Evolutionary conservation across 2,888 invertebrate species (phyloP), one percentile per base, ranked within the genome.

Genomic region (Rhamphomyia laevipes): DNA sequence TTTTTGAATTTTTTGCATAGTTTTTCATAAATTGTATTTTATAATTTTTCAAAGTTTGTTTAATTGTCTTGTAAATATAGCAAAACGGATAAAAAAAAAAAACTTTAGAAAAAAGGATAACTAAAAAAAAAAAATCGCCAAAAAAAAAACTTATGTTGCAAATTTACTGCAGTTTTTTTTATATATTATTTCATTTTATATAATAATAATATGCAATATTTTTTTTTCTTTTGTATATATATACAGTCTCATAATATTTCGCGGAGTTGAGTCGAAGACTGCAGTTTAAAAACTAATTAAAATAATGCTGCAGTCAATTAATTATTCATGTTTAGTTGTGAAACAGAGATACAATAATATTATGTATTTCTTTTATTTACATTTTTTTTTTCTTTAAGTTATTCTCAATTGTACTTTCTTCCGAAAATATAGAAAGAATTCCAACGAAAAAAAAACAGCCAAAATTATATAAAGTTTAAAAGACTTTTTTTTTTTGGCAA

Each of bases 291-390:
- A 51, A 51, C 51, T 51, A 51, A 51, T 69, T 70, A 70, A 69
- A 69, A 69, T 69, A 68, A 66, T 70, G 68, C 68, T 70, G 70
- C 68, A 69, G 69, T 68, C 68, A 69, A 68, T 70, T 69, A 69
- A 70, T 67, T 68, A 69, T 69, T 69, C 64, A 69, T 67, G 66
- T 42, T 42, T 42, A 42, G 42, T 23, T 21, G 13, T n/a, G 23
- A 42, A 23, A 27, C 15, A 42, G 23, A 27, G 23, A 27, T 27
- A 27, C 23, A 27, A 27, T 27, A 27, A 6, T 27, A 27, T 27
- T 27, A 7, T 6, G 21, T 21, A n/a, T n/a, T n/a, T n/a, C n/a
- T n/a, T n/a, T 27, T 27, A 7, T 27, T 6, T 6, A n/a, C n/a
- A 27, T 27, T 27, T 27, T 27, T 7, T 27, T 27, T 7, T 27